Base-by-base conservation (phyloP, 2,888 invertebrate genomes). In the Pomacea canaliculata region DNA sequence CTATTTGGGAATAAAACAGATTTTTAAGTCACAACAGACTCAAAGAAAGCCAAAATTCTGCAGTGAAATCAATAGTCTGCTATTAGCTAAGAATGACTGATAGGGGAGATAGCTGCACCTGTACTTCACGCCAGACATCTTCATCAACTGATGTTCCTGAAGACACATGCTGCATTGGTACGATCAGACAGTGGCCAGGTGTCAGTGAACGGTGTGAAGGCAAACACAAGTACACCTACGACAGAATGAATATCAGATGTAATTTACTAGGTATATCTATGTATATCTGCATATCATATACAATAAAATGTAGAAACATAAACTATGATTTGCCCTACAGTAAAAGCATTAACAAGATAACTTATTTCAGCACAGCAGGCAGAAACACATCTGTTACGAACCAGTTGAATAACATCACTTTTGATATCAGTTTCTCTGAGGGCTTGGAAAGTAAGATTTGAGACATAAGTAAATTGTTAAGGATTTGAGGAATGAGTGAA, bases 61-160 rank as follows among this genome's bases (percentile, higher is more conserved):
- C 37, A 37, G 5, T 3, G 5, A 37, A 37, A 37, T 37, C 5
- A 37, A 37, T 37, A 37, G 1, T 37, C 37, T 37, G 37, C 37
- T 37, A 37, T 37, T 37, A 37, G 37, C 37, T 37, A 37, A 37
- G 37, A 37, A 37, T 37, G 37, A 37, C 37, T 37, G n/a, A n/a
- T n/a, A n/a, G n/a, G n/a, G n/a, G n/a, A n/a, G 37, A 37, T 5
- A 37, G 37, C 37, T 37, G 37, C 91, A 94, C 95, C 92, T 94
- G 93, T 78, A 99, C 93, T 92, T 98, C 98, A 78, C 93, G 93
- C 96, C 96, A 98, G 70, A 96, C 95, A 92, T 99, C 97, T 92
- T 99, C 98, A 92, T 99, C 99, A 65, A 97, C 89, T 81, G 94
- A 93, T 0, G 97, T 96, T 62, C 94, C 93, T 89, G 96, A 95